Evolutionary conservation across 2,113 vertebrate genomes (phyloP), one percentile per base, ranked within the genome.

Genomic region (Pseudorasbora parva): DNA sequence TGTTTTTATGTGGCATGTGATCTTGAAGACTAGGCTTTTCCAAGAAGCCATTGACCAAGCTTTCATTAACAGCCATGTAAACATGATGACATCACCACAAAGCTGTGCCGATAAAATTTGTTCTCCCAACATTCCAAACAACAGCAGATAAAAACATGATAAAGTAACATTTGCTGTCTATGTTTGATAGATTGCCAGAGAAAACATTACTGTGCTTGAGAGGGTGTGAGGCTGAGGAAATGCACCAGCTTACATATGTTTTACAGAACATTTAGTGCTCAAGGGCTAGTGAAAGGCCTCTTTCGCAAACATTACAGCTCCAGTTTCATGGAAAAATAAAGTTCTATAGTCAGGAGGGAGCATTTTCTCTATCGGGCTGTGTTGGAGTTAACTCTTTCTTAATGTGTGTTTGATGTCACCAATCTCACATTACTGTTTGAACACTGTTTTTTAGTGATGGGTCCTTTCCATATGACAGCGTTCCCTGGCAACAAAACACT

Each of bases 401-500:
- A 56, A 33, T 47, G 75, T 85, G 4, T 23, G 74, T 45, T 41
- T 81, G 69, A 64, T 81, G 87, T n/a, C 10, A 6, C 76, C 81
- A 76, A 83, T 75, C 41, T 76, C 54, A 87, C 71, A 30, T 82
- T 45, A n/a, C 62, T 79, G 64, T 66, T 69, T 80, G 10, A 81
- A 90, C 1, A 84, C 87, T 88, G 88, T 92, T 87, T 86, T 64
- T 8, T 93, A 97, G 98, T 94, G 98, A 99, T 99, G 98, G 98
- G 91, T 97, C 97, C 79, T 99, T 99, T 94, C 96, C 97, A 88
- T 99, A 99, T 25, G 98, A 99, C 92, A 96, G 97, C 90, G 98
- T 99, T 93, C 97, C 98, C 84, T 99, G 98, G 98, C 98, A 99
- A 94, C 98, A 99, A 93, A 99, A 97, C 87, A 93, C 95, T 92